phyloP scores from a whole-genome alignment of 1,140 invertebrate genomes.

The Solen grandis region DNA sequence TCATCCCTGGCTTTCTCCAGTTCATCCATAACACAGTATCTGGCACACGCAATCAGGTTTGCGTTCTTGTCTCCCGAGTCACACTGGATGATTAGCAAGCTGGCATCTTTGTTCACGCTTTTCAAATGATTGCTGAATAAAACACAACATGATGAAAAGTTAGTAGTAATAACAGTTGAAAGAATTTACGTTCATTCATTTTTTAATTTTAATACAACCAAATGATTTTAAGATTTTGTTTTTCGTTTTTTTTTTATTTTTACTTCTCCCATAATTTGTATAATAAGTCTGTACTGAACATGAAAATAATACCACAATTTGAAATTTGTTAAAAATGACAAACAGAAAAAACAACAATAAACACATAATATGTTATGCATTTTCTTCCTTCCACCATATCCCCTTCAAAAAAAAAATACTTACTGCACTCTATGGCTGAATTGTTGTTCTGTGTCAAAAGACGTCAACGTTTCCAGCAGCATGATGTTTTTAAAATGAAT shows the following conservation, averaged over 20 bases:
- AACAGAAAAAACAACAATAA: not conserved
- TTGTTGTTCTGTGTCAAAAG: too few species aligned
- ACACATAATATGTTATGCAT: not conserved
- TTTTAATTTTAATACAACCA: not conserved
- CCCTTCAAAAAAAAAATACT: not conserved
- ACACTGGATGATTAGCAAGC: slow-evolving; percentile 66
- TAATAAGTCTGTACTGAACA: slow-evolving; percentile 20
- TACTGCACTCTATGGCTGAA: too few species aligned
- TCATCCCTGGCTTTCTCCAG: slow-evolving; percentile 47
- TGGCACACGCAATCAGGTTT: too few species aligned
- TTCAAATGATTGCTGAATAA: slow-evolving; percentile 57
- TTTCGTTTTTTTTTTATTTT: not conserved
- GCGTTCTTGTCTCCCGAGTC: too few species aligned
- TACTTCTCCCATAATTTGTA: slow-evolving; percentile 14
- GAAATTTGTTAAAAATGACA: not conserved
- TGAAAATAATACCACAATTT: not conserved
- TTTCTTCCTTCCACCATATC: not conserved
- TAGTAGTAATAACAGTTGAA: not conserved
- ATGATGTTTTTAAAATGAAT: too few species aligned
- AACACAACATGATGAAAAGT: not conserved
- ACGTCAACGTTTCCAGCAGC: too few species aligned
- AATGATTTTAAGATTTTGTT: not conserved
- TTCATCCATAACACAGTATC: slow-evolving; percentile 61
- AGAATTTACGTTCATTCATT: not conserved
- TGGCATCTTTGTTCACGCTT: slow-evolving; percentile 25